phyloP scores from a whole-genome alignment of 2,797 vertebrate species.

The Thaleichthys pacificus region DNA sequence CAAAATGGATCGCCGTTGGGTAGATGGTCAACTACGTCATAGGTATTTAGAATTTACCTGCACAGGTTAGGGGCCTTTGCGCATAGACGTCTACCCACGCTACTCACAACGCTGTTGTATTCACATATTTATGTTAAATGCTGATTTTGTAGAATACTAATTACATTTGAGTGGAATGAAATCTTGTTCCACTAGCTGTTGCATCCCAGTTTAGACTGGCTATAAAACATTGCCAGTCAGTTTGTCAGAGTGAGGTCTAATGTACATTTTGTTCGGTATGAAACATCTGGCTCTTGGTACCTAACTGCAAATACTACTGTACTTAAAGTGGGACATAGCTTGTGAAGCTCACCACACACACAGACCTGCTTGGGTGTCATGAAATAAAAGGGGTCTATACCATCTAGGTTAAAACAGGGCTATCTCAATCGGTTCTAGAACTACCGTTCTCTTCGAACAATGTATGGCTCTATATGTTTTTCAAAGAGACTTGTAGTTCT shows the following conservation, averaged over 20 bases:
- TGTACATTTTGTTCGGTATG: conserved; percentile 39
- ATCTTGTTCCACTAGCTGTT: background rate
- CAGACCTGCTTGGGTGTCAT: background rate
- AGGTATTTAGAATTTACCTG: conserved; percentile 43
- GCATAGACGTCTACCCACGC: background rate
- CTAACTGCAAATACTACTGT: conserved; percentile 28
- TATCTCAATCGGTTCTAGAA: too few relatives aligned
- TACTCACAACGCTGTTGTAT: background rate
- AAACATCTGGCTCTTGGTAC: conserved; percentile 54
- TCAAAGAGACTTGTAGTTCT: too few relatives aligned
- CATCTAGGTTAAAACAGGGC: background rate
- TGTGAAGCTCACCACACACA: background rate
- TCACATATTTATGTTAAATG: background rate
- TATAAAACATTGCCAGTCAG: background rate
- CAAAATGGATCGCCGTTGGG: conserved; percentile 48
- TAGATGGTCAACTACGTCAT: conserved; percentile 54
- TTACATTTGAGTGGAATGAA: too few relatives aligned
- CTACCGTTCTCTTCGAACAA: too few relatives aligned
- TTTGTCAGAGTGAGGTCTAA: background rate
- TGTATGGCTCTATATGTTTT: too few relatives aligned
- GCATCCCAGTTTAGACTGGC: background rate
- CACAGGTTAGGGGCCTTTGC: conserved; percentile 39
- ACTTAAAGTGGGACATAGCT: background rate
- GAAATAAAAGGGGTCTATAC: background rate
- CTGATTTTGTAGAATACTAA: too few relatives aligned